Percentiles rank a stretch among this genome's conserved stretches.
These are phyloP conservation scores for Pseudococcus jackbeardsleyi DNA, from an alignment of 2,888 invertebrate genomes.

Conservation along the genomic window DNA sequence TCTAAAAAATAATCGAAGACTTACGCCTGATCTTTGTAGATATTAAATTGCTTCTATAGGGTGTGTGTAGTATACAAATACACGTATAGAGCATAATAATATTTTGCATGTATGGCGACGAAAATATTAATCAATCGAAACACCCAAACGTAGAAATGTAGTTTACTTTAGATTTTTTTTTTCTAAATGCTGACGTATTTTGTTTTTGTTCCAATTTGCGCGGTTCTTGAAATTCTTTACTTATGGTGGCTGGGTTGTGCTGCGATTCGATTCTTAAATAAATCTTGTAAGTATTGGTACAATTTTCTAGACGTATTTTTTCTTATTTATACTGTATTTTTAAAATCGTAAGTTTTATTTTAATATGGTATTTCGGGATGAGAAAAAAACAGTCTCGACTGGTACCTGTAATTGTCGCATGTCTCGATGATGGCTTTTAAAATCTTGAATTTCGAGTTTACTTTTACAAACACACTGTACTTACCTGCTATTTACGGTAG, in stretches of 20 bases:
- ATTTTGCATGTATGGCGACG: constrained; percentile 18
- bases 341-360: neutral
- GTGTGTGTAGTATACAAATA: neutral
- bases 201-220: constrained; percentile 57
- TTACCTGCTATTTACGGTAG: neutral
- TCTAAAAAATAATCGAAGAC: too few species aligned
- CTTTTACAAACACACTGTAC: neutral
- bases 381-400: neutral
- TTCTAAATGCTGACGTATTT: constrained; percentile 56
- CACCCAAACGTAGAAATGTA: constrained; percentile 18
- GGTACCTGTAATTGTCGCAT: neutral
- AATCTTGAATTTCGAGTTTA: neutral
- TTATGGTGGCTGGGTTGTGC: constrained; percentile 63
- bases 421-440: neutral
- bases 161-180: constrained; percentile 30
- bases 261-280: constrained; percentile 47
- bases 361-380: neutral
- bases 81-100: neutral
- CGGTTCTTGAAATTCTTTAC: constrained; percentile 59
- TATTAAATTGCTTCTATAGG: neutral
- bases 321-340: neutral
- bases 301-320: constrained; percentile 15
- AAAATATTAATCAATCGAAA: constrained; percentile 11
- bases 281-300: constrained; percentile 58
- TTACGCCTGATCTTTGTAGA: neutral